These are phyloP conservation scores for Tenthredo notha DNA, from an alignment of 2,888 invertebrate species.

Conservation along the genomic window DNA sequence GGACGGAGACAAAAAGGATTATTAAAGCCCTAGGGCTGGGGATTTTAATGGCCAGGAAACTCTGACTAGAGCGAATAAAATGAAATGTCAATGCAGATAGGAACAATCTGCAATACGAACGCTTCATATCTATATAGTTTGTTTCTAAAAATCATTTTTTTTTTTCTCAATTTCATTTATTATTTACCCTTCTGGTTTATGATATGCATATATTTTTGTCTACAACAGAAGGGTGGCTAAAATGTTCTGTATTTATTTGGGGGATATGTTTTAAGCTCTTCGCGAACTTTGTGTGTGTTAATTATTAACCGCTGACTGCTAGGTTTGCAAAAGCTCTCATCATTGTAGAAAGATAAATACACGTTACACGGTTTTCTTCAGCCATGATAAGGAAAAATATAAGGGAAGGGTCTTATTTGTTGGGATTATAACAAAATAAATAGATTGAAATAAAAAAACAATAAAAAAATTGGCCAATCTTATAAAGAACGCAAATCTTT, in stretches of 20 bases:
- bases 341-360: not conserved
- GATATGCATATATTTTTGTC: not conserved
- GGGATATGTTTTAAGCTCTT: not conserved
- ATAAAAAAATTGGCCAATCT: not conserved
- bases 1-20: slow-evolving; percentile 15
- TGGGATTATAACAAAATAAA: not conserved
- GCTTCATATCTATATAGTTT: not conserved
- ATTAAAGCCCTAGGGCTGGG: slow-evolving; percentile 7
- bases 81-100: not conserved
- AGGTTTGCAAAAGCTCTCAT: not conserved
- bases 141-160: not conserved
- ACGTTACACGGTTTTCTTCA: not conserved
- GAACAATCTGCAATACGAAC: not conserved
- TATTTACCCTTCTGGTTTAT: not conserved
- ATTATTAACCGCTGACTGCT: slow-evolving; percentile 16
- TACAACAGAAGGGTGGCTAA: not conserved
- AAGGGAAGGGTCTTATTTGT: not conserved
- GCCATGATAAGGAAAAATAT: not conserved
- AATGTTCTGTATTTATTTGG: not conserved
- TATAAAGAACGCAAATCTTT: not conserved
- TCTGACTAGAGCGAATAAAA: not conserved
- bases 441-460: no score
- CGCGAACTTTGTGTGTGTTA: not conserved
- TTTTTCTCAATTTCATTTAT: not conserved
- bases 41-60: slow-evolving; percentile 34